A percentile compares a stretch with the other conserved stretches of the same genome.
Evolutionary conservation across 2,797 vertebrate genomes (phyloP).

Genomic region (Diplodus puntazzo): DNA sequence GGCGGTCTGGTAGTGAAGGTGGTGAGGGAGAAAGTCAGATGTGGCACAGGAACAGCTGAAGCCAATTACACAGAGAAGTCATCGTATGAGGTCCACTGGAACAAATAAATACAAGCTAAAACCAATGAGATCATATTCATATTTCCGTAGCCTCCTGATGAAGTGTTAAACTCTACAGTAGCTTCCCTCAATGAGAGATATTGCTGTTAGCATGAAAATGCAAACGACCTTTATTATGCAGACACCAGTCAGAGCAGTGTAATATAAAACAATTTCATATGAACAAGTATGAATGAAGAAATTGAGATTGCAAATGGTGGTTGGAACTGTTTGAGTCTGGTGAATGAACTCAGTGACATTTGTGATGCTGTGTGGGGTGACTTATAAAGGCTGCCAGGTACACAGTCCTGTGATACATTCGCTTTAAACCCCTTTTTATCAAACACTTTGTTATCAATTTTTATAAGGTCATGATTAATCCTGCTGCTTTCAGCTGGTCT

Average conservation of each 20-base stretch:
- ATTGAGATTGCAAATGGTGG: not conserved
- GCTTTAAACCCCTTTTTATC: not conserved
- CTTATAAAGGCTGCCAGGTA: not conserved
- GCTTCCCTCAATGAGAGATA: not conserved
- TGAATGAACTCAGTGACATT: constrained; percentile 26
- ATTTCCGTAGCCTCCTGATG: not conserved
- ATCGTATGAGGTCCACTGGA: constrained; percentile 84
- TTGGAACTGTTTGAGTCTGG: not conserved
- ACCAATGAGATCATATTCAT: not conserved
- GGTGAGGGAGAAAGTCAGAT: constrained; percentile 80
- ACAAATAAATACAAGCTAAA: constrained; percentile 70
- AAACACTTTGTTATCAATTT: not conserved
- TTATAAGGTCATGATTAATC: not conserved
- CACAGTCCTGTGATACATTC: not conserved
- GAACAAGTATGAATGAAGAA: constrained; percentile 2
- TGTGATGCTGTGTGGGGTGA: constrained; percentile 4
- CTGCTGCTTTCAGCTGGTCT: not conserved
- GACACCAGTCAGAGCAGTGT: not conserved
- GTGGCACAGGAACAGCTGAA: constrained; percentile 50
- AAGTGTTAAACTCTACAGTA: constrained; percentile 2
- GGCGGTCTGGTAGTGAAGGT: constrained; percentile 83
- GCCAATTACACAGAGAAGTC: constrained; percentile 72
- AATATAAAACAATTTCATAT: not conserved
- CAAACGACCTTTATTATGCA: constrained; percentile 4
- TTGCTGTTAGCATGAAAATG: not conserved